These are phyloP conservation scores for Mandrillus leucophaeus DNA, from an alignment of 2,113 vertebrate genomes.

Conservation along the genomic window DNA sequence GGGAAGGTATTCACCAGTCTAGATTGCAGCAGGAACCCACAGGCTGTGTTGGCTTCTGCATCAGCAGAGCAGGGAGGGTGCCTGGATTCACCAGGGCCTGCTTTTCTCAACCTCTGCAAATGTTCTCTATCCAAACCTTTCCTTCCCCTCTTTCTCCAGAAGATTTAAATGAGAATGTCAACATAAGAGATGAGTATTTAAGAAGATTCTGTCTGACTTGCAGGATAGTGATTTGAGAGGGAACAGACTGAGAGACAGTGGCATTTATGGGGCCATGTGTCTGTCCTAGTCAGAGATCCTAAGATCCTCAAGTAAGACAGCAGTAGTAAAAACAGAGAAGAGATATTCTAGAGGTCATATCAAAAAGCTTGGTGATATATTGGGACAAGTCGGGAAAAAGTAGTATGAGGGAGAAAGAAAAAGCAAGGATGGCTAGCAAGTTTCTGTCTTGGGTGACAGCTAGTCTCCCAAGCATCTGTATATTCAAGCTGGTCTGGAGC, in stretches of 20 bases:
- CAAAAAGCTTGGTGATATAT: not conserved
- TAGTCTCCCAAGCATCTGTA: not conserved
- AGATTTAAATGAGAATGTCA: not conserved
- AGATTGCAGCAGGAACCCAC: not conserved
- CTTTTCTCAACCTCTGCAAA: not conserved
- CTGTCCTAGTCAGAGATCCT: not conserved
- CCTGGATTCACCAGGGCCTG: not conserved
- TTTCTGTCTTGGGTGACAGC: not conserved
- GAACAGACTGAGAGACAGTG: not conserved
- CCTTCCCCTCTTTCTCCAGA: not conserved
- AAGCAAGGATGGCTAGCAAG: not conserved
- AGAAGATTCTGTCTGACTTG: not conserved
- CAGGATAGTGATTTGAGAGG: not conserved
- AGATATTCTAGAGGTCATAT: not conserved
- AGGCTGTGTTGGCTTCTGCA: fast-evolving
- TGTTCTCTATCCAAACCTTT: not conserved
- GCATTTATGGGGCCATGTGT: not conserved
- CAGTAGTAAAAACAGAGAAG: not conserved
- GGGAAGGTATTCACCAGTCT: not conserved
- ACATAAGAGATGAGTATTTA: not conserved
- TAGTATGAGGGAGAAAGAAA: not conserved
- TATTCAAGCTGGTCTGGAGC: not conserved
- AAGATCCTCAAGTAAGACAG: not conserved
- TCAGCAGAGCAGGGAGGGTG: not conserved
- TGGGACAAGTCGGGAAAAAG: not conserved